Percentiles rank a stretch among this genome's conserved stretches.
These are phyloP conservation scores for Ctenosaura bakeri DNA, from an alignment of 2,797 vertebrate species.

Conservation along the genomic window DNA sequence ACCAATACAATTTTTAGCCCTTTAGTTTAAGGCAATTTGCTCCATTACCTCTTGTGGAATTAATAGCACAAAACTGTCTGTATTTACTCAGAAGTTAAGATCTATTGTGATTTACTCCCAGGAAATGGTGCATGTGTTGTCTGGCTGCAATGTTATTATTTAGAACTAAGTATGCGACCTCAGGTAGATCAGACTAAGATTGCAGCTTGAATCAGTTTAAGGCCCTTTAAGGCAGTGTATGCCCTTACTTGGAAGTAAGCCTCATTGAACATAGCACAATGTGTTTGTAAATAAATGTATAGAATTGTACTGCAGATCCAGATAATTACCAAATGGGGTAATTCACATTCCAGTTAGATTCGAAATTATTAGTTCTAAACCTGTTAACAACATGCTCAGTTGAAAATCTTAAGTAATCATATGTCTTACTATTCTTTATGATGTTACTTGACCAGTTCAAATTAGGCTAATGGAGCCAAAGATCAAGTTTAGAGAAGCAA, in stretches of 20 bases:
- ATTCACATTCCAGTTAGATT: neutral
- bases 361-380: neutral
- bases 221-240: too few species aligned
- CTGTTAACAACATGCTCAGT: neutral
- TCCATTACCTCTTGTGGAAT: neutral
- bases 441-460: neutral
- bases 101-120: neutral
- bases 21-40: neutral
- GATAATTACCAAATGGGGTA: neutral
- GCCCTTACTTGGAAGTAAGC: neutral
- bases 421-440: neutral
- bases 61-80: neutral
- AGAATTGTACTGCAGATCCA: neutral
- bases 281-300: neutral
- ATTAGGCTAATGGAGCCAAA: neutral
- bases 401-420: neutral
- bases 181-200: neutral
- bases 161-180: neutral
- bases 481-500: constrained; percentile 33
- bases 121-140: neutral
- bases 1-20: neutral
- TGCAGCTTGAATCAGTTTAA: neutral
- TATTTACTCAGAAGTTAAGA: neutral
- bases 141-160: neutral
- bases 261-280: neutral